Evolutionary conservation across 23 tunicate genomes (phyloP), one percentile per base, ranked within the genome.

Genomic region (Ciona savignyi): DNA sequence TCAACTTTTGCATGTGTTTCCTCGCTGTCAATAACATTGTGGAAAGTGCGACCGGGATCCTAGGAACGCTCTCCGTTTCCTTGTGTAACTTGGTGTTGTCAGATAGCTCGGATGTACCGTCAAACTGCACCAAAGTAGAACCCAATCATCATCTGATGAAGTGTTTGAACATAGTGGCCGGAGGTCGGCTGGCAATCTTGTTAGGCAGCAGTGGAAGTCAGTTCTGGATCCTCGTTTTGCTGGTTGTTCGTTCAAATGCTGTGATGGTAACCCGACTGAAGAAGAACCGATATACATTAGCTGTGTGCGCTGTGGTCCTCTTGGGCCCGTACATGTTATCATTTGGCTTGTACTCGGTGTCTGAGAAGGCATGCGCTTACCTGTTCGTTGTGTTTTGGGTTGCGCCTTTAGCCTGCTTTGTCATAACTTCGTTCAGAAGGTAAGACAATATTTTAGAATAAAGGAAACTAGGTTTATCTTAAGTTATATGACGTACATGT

Each of bases 201-300:
- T 9, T 63, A 22, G 67, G 23, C 4, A 25, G 64, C 63, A 35
- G 76, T 42, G 76, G 76, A 1, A n/a, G 76, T 24, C 76, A 72
- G 51, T 35, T 72, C 6, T 72, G 76, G 76, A 72, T 51, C 1
- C 2, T 51, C 27, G 32, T 51, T 2, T 33, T 27, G 2, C 23
- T 72, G 2, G 32, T 72, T 23, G 23, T 72, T 30, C 61, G 62
- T 19, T 49, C 76, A 1, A 72, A 72, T 23, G 9, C 29, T 4
- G 76, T 72, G 31, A 72, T 72, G 76, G 34, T 25, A 25, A 48
- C 76, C 3, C 3, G 64, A 2, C 22, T 72, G 2, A 49, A 48
- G 27, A 20, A 49, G n/a, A 48, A 49, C 3, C 3, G 22, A n/a
- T 42, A 72, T 32, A 26, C 61, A 49, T 9, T 48, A 1, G 9